Conservation (phyloP, 2,113 vertebrate species). For the Corapipo altera region DNA sequence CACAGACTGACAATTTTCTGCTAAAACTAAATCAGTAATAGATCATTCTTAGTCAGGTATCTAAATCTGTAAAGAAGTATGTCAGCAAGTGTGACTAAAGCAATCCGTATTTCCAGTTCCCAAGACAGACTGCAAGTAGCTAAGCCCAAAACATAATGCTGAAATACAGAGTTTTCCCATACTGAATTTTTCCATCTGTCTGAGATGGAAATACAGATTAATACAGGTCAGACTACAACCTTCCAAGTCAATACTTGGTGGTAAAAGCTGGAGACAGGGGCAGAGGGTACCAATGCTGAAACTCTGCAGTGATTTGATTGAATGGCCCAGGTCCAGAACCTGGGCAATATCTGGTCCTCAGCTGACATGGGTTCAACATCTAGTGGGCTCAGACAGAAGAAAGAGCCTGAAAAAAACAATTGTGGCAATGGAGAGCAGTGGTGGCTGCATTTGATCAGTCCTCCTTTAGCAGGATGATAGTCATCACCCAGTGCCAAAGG, state of each 20-base stretch:
- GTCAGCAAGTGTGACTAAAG: background rate
- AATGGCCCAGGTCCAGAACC: background rate
- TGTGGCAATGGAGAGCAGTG: background rate
- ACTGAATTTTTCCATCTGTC: background rate
- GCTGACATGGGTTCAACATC: background rate
- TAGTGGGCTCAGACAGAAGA: background rate
- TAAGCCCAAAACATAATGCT: background rate
- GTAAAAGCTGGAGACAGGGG: background rate
- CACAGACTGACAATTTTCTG: background rate
- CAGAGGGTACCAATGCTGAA: background rate
- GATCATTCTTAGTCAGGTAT: background rate
- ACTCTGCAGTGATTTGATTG: background rate
- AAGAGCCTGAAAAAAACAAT: background rate
- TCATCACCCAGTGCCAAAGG: background rate
- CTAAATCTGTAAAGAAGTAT: background rate
- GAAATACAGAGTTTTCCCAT: background rate
- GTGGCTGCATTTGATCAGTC: background rate
- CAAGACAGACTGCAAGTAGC: background rate
- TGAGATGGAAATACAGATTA: background rate
- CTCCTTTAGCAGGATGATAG: background rate
- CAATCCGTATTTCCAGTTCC: background rate
- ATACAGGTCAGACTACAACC: background rate
- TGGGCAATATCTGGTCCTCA: background rate
- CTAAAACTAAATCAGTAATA: background rate
- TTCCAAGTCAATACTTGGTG: background rate